Percentiles rank a stretch among this genome's conserved stretches.
phyloP scores from a whole-genome alignment of 53 echinoderm and acorn worm genomes.

The Echinarachnius parma region DNA sequence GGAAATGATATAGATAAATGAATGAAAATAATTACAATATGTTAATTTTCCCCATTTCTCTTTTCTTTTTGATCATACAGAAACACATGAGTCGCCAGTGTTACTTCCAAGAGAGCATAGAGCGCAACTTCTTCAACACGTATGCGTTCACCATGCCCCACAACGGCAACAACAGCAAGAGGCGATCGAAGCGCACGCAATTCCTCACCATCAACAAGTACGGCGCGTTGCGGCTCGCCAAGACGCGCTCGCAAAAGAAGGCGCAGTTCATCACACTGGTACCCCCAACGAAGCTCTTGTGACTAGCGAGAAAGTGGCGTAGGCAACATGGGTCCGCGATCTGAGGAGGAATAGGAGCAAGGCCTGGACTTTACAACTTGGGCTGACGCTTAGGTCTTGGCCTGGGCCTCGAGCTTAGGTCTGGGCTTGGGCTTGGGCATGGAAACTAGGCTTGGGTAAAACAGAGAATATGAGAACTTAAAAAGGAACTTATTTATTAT shows the following conservation, averaged over 20 bases:
- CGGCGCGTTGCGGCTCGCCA: constrained; percentile 20
- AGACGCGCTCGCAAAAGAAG: constrained; percentile 36
- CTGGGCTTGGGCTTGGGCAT: too few species aligned
- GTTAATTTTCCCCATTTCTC: neutral
- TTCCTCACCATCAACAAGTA: constrained; percentile 42
- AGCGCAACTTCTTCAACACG: constrained; percentile 40
- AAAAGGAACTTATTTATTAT: too few species aligned
- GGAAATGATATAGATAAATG: too few species aligned
- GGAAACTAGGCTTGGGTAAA: too few species aligned
- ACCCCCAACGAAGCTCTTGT: constrained; percentile 31
- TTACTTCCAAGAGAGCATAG: constrained; percentile 34
- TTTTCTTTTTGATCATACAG: neutral
- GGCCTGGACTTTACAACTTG: too few species aligned
- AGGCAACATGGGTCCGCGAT: constrained; percentile 27
- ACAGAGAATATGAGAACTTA: too few species aligned
- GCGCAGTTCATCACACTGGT: constrained; percentile 25
- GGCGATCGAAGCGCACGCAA: neutral
- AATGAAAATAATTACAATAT: too few species aligned
- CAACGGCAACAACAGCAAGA: neutral
- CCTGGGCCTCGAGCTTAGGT: too few species aligned
- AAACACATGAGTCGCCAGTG: constrained; percentile 10
- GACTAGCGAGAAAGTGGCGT: constrained; percentile 48
- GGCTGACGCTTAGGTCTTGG: too few species aligned
- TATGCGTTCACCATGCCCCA: constrained; percentile 28
- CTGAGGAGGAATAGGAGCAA: neutral